Evolutionary conservation across 2,113 vertebrate genomes (phyloP).

Genomic region (Catharus bicknelli): DNA sequence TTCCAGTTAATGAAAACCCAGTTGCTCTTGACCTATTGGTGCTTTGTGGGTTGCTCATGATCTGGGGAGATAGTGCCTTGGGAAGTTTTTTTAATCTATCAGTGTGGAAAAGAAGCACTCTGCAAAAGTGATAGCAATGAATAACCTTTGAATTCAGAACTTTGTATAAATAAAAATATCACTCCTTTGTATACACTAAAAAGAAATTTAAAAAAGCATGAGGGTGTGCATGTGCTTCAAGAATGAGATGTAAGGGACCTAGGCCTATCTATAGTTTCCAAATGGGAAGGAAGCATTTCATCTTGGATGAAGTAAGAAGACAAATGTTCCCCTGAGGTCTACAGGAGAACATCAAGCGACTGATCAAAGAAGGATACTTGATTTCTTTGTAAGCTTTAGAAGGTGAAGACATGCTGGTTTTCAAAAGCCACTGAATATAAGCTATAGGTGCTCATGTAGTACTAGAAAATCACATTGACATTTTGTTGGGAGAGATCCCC

Average conservation of each 20-base stretch:
- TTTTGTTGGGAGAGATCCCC: neutral
- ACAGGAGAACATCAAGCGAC: accelerated
- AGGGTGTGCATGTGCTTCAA: accelerated
- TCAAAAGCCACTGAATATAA: neutral
- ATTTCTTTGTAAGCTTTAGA: neutral
- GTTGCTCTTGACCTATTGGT: neutral
- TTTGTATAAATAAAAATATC: neutral
- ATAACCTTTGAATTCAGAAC: neutral
- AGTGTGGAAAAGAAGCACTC: neutral
- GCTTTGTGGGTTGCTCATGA: neutral
- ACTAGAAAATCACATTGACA: neutral
- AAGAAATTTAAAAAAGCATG: neutral
- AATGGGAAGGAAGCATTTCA: neutral
- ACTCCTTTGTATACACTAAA: neutral
- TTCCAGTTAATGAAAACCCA: neutral
- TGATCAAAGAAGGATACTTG: neutral
- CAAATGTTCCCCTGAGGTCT: neutral
- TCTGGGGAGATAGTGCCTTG: neutral
- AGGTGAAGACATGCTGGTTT: neutral
- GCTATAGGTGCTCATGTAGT: neutral
- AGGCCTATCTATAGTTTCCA: neutral
- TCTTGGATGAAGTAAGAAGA: neutral
- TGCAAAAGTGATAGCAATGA: neutral
- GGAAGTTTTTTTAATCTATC: neutral
- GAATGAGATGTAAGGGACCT: neutral